phyloP scores from a whole-genome alignment of 2,797 vertebrate species.

The Pseudomugil tenellus region DNA sequence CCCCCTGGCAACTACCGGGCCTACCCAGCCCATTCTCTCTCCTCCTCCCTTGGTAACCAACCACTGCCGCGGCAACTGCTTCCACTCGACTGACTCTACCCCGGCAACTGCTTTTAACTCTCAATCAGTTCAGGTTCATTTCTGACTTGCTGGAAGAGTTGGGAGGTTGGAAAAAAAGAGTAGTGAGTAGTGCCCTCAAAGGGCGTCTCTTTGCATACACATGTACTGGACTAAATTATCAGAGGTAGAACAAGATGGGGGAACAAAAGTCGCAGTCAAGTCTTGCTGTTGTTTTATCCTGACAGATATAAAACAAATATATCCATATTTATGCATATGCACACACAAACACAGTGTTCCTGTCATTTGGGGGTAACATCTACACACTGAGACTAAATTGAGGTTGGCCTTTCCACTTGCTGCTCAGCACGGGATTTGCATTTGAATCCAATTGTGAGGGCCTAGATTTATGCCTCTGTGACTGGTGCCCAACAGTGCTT shows the following conservation, averaged over 20 bases:
- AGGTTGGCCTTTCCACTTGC: conserved; percentile 73
- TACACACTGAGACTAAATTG: conserved; percentile 74
- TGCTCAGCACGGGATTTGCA: conserved; percentile 77
- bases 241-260: background rate
- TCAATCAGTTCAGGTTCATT: conserved; percentile 81
- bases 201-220: conserved; percentile 18
- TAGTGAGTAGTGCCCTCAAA: conserved; percentile 37
- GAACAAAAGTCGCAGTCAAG: background rate
- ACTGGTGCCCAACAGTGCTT: conserved; percentile 74
- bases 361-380: conserved; percentile 60
- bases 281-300: conserved; percentile 6
- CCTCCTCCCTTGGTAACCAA: conserved; percentile 55
- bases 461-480: conserved; percentile 77
- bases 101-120: conserved; percentile 82
- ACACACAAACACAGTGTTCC: conserved; percentile 49
- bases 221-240: conserved; percentile 16
- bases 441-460: conserved; percentile 82
- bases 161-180: conserved; percentile 71
- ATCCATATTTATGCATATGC: background rate
- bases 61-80: conserved; percentile 75
- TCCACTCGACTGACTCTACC: conserved; percentile 78
- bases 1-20: conserved; percentile 67
- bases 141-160: conserved; percentile 62
- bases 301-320: conserved; percentile 2
- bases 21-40: conserved; percentile 27